Evolutionary conservation across 2,888 invertebrate genomes (phyloP), one percentile per base, ranked within the genome.

Genomic region (Acronicta leporina): DNA sequence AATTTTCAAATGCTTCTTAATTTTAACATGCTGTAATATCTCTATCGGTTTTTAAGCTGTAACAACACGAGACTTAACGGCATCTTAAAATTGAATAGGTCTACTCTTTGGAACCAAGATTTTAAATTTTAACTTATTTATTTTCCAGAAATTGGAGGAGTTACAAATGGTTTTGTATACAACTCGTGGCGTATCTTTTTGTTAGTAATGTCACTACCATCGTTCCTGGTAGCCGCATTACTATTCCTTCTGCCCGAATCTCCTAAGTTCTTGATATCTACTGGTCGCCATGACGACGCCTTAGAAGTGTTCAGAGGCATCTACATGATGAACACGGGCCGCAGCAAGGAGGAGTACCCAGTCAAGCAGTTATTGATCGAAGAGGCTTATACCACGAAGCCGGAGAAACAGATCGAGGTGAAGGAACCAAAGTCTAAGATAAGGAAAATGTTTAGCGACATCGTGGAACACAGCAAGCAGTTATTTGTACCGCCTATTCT

Each of bases 171-270:
- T 53, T 98, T 98, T 91, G 96, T 96, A 30, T 98, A 97, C 92
- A 97, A 98, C 91, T 98, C 98, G 54, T 98, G 98, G 98, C 96
- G 98, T 82, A 97, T 98, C 82, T 98, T 98, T 92, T 94, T 98
- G 80, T 94, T 98, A 79, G 96, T 98, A 67, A 98, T 98, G 95
- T 97, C 98, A 75, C 89, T 98, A 80, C 98, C 98, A 53, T 98
- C 98, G 56, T 97, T 98, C 87, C 89, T 98, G 68, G 98, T 98
- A 61, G 98, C 97, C 56, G 96, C 96, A 66, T 93, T 98, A 73
- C 95, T 98, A 35, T 96, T 97, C 88, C 96, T 97, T 77, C 94
- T 98, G 81, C 98, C 98, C 5, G 98, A 98, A 90, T 98, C 98
- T 77, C 98, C 98, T 1, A 98, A 98, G 87, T 98, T 97, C 91